phyloP scores from a whole-genome alignment of 2,888 invertebrate species.

The Chrysolina americana region DNA sequence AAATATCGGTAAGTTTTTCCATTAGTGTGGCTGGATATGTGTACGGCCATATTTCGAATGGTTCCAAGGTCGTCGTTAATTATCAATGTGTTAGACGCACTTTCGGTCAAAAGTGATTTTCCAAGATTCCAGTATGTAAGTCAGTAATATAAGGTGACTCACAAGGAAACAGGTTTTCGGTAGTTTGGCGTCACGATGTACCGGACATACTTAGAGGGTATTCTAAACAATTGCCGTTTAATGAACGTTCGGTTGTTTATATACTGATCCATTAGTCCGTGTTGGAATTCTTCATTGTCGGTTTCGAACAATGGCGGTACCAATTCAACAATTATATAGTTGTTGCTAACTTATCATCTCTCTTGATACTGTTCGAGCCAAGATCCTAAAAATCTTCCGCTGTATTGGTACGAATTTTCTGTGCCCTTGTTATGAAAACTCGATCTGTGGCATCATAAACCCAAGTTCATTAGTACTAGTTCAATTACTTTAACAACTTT shows the following conservation, averaged over 20 bases:
- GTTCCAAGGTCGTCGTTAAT: not conserved
- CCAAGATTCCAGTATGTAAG: not conserved
- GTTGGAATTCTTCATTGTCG: not conserved
- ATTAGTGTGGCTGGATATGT: conserved; percentile 6
- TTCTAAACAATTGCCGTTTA: conserved; percentile 10
- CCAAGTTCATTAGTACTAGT: too few species aligned
- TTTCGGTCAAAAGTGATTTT: conserved; percentile 1
- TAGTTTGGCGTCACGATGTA: conserved; percentile 4
- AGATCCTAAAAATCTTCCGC: too few species aligned
- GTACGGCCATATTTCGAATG: conserved; percentile 19
- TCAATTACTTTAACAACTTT: too few species aligned
- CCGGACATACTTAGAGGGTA: conserved; percentile 15
- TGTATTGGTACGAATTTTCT: too few species aligned
- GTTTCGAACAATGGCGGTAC: not conserved
- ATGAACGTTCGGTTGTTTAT: conserved; percentile 2
- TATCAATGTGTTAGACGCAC: not conserved
- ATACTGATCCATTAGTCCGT: conserved; percentile 13
- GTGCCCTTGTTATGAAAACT: too few species aligned
- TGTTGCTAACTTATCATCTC: too few species aligned
- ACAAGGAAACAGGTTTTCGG: conserved; percentile 13
- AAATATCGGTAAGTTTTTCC: conserved; percentile 14
- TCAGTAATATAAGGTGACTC: not conserved
- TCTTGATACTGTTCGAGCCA: too few species aligned
- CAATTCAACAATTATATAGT: not conserved
- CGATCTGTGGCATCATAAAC: too few species aligned